phyloP scores from a whole-genome alignment of 1,140 invertebrate genomes.

The Geopemphigus sp. region DNA sequence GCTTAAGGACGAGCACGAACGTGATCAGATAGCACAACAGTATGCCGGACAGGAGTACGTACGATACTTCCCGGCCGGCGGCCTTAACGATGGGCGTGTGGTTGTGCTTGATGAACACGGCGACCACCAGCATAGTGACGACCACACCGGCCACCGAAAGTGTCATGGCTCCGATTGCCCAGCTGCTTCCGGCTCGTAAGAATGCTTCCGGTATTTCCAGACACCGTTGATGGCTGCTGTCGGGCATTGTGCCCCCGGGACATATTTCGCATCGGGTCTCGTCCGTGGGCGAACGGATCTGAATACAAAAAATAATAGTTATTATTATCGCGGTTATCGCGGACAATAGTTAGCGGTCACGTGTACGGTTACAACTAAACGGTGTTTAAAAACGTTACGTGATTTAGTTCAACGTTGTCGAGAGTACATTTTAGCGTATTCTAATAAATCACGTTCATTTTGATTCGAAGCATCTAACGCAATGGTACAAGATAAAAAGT shows the following conservation, averaged over 20 bases:
- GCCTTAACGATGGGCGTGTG: slow-evolving; percentile 87
- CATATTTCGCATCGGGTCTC: slow-evolving; percentile 83
- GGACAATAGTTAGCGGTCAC: too few species aligned
- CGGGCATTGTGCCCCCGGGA: slow-evolving; percentile 74
- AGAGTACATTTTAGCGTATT: too few species aligned
- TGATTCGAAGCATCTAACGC: too few species aligned
- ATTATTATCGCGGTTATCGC: too few species aligned
- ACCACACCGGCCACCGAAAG: slow-evolving; percentile 76
- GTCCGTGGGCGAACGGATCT: slow-evolving; percentile 75
- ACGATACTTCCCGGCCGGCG: slow-evolving; percentile 83
- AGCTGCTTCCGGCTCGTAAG: slow-evolving; percentile 73
- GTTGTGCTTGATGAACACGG: slow-evolving; percentile 72
- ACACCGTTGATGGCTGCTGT: slow-evolving; percentile 71
- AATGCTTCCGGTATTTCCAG: slow-evolving; percentile 80
- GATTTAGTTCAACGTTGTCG: too few species aligned
- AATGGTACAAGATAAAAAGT: too few species aligned
- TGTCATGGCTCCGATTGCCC: slow-evolving; percentile 86
- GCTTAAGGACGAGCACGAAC: slow-evolving; percentile 75
- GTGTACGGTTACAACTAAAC: too few species aligned
- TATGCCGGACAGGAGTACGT: slow-evolving; percentile 82
- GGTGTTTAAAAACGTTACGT: too few species aligned
- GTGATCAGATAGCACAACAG: slow-evolving; percentile 86
- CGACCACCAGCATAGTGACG: slow-evolving; percentile 66
- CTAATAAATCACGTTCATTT: too few species aligned
- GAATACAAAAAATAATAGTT: too few species aligned